Evolutionary conservation across 2,888 invertebrate genomes (phyloP), one percentile per base, ranked within the genome.

Genomic region (Copidosoma aretas): DNA sequence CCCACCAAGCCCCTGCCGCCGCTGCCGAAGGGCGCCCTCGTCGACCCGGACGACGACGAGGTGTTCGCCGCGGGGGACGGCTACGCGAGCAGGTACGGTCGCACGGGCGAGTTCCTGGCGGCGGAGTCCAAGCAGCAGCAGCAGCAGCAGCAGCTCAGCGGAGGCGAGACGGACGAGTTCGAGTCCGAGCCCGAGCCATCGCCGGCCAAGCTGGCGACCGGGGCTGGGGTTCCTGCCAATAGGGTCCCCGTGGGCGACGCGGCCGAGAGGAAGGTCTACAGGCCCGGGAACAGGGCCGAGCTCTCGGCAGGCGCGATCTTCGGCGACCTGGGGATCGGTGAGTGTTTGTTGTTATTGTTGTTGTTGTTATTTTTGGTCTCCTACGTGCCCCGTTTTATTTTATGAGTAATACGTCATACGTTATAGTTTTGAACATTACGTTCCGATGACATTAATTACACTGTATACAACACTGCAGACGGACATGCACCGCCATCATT

Each of bases 321-420:
- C 85, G 88, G 89, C 81, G 89, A 89, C 82, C 90, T 91, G 88
- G 91, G 91, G 77, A 84, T 91, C 62, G 91, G 91, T 91, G 80
- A 90, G 89, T 87, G 49, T 32, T 3, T 32, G 32, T 32, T 32
- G 43, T 67, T 39, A 8, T 52, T 46, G 43, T 43, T 15, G 22
- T 49, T n/a, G 12, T 1, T 49, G 22, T 24, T 10, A 12, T n/a
- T 51, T 22, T 60, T 2, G n/a, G n/a, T n/a, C n/a, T n/a, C n/a
- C n/a, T n/a, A n/a, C n/a, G n/a, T n/a, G n/a, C n/a, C n/a, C n/a
- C n/a, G 12, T 49, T 15, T 25, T 24, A 46, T 49, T 10, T 25
- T 19, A 10, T 46, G n/a, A n/a, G n/a, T n/a, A n/a, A n/a, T 32
- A 8, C 32, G 32, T 32, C 8, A 8, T 32, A n/a, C n/a, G n/a